Base-by-base conservation (phyloP, 2,113 vertebrate genomes). In the Collichthys lucidus region DNA sequence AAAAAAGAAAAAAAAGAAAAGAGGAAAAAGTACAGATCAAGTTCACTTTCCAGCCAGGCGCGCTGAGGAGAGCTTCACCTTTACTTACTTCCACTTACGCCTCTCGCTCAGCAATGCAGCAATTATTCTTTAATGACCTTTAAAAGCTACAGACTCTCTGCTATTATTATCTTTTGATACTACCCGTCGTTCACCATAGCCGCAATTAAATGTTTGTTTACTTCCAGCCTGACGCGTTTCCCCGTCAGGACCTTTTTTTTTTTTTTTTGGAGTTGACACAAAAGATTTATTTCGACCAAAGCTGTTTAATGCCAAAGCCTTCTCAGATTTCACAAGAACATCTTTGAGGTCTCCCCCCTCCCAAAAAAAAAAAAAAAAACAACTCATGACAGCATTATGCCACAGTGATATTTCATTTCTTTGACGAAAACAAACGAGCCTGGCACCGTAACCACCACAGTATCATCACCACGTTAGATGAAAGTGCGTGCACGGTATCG, bases 21-120 rank as follows among this genome's bases (percentile, higher is more conserved):
- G 0, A 42, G 22, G 69, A 79, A 73, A 88, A 89, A 88, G 35
- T 77, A 84, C 86, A 82, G 72, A 80, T 67, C 70, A 84, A 86
- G 5, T 88, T 89, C 55, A 11, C 74, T 84, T 89, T 86, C 80
- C 63, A 77, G 24, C 1, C 19, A 0, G 22, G 0, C 14, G 10
- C 11, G 8, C 50, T 0, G 9, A 78, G 11, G 4, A 16, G 20
- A 67, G 50, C 16, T 5, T 44, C 26, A 22, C 20, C 10, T 7
- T 22, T 46, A 15, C 60, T 77, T 71, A 80, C 86, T 91, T 73
- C 80, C 73, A 80, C 76, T 14, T 50, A 0, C 67, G 6, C 17
- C n/a, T 56, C 24, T 42, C 61, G 11, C 24, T 10, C 40, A 62
- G 12, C 12, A 42, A 57, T 66, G 26, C 26, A 17, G 1, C 2